Evolutionary conservation across 2,113 vertebrate genomes (phyloP).

Genomic region (Stegastes partitus): DNA sequence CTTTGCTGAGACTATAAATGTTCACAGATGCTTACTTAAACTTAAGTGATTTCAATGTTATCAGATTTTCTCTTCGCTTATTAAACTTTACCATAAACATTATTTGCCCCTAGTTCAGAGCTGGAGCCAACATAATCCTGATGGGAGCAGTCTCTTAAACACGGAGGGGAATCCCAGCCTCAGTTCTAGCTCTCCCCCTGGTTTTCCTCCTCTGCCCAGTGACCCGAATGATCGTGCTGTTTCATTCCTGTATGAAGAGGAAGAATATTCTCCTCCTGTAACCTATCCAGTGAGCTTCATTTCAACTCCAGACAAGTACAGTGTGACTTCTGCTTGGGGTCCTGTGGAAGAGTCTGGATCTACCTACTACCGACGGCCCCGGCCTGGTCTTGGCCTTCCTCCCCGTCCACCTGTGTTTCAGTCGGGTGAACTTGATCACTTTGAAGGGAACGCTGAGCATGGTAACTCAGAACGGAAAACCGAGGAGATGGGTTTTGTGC

Average conservation of each 20-base stretch:
- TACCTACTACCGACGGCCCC: not conserved
- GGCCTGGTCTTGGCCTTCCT: not conserved
- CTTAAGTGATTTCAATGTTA: too few species aligned
- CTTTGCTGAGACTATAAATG: not conserved
- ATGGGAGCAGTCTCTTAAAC: not conserved
- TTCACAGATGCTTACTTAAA: not conserved
- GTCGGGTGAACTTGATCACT: not conserved
- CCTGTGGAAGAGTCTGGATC: not conserved
- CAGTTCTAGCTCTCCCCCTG: not conserved
- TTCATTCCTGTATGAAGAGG: not conserved
- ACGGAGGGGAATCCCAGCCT: not conserved
- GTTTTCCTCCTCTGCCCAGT: not conserved
- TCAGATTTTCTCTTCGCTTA: not conserved
- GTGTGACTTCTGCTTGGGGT: not conserved
- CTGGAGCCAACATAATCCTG: too few species aligned
- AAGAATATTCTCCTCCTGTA: not conserved
- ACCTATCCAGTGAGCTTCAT: not conserved
- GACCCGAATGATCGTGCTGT: not conserved
- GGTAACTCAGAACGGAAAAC: conserved; percentile 6
- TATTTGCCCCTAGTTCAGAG: not conserved
- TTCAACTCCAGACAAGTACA: not conserved
- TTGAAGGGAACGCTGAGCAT: not conserved
- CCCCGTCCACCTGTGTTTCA: not conserved
- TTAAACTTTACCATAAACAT: not conserved
- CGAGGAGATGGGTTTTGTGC: not conserved